Evolutionary conservation across 1,140 invertebrate genomes (phyloP).

Genomic region (Nasonia longicornis): DNA sequence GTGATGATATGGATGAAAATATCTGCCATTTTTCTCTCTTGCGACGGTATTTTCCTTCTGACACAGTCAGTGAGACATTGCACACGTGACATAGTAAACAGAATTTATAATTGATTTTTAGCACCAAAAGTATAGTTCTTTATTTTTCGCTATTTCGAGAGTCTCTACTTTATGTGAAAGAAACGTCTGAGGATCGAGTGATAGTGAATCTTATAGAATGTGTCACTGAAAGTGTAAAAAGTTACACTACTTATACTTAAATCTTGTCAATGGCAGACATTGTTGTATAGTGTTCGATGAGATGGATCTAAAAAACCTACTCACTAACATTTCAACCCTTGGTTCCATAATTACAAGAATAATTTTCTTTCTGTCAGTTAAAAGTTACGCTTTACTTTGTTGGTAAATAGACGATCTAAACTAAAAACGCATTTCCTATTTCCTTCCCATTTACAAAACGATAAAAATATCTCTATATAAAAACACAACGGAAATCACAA

Average conservation of each 20-base stretch:
- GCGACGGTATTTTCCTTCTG: not conserved
- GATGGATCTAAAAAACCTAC: slow-evolving; percentile 47
- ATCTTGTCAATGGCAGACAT: slow-evolving; percentile 37
- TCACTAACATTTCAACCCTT: slow-evolving; percentile 43
- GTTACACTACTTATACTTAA: no score
- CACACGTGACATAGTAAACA: not conserved
- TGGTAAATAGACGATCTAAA: slow-evolving; percentile 41
- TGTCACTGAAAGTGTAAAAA: not conserved
- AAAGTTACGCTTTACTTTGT: slow-evolving; percentile 44
- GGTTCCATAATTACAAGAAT: slow-evolving; percentile 51
- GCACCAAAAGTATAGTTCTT: not conserved
- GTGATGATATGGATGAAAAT: slow-evolving; percentile 54
- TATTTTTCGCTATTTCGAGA: not conserved
- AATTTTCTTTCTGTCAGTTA: slow-evolving; percentile 47
- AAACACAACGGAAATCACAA: slow-evolving; percentile 13
- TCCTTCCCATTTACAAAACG: slow-evolving; percentile 1
- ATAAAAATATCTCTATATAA: slow-evolving; percentile 22
- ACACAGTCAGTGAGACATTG: not conserved
- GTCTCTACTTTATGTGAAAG: not conserved
- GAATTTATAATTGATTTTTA: not conserved
- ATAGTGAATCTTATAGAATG: not conserved
- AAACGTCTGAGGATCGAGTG: not conserved
- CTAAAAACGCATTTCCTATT: slow-evolving; percentile 16
- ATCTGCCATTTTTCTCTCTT: slow-evolving; percentile 51
- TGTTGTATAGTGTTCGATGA: slow-evolving; percentile 42